Conservation (phyloP, 2,797 vertebrate genomes). For the Semaprochilodus insignis region DNA sequence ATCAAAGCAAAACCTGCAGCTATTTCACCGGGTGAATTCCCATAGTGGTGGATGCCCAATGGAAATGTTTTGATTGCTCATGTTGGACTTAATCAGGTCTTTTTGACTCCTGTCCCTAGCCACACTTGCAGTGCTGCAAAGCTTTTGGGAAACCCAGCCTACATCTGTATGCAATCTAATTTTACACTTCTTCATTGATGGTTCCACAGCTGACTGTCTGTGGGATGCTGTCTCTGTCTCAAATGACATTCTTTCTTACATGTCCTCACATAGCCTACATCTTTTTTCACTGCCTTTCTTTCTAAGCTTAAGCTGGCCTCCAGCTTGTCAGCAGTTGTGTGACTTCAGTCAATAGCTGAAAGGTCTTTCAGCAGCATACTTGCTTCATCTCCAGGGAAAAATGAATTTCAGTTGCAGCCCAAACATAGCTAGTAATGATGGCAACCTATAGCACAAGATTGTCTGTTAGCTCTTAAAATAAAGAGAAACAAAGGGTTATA, state of each 20-base stretch:
- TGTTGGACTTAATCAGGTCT: too few species aligned
- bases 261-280: background rate
- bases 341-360: background rate
- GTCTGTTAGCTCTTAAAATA: too few species aligned
- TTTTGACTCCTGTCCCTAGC: too few species aligned
- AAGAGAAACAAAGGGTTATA: too few species aligned
- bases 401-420: background rate
- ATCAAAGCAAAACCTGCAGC: too few species aligned
- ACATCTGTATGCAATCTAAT: background rate
- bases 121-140: background rate
- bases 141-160: background rate
- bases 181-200: background rate
- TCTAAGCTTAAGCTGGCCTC: background rate
- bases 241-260: constrained; percentile 8
- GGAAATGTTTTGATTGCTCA: too few species aligned
- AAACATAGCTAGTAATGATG: too few species aligned
- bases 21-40: too few species aligned
- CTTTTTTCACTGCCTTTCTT: background rate
- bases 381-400: background rate
- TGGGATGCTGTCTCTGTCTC: background rate
- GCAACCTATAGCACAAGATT: too few species aligned
- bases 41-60: too few species aligned
- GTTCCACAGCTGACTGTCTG: background rate
- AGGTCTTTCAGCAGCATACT: background rate
- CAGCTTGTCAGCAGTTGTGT: constrained; percentile 1